phyloP scores from a whole-genome alignment of 2,888 invertebrate genomes.

The Chrysotoxum bicinctum region DNA sequence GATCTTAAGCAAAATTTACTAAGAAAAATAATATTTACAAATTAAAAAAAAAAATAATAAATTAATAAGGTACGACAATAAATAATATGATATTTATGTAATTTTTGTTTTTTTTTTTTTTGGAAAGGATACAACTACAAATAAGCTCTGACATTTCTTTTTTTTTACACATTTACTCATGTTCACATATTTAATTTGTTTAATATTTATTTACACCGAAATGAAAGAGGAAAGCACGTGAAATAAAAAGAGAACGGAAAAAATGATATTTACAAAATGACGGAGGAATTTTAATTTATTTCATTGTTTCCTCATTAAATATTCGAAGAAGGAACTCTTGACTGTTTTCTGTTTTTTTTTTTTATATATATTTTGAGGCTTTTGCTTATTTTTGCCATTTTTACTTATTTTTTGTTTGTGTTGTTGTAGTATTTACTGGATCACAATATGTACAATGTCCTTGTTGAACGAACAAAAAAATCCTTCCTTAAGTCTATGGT shows the following conservation, averaged over 20 bases:
- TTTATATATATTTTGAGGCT: slow-evolving; percentile 28
- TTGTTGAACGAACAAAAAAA: slow-evolving; percentile 16
- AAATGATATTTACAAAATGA: slow-evolving; percentile 54
- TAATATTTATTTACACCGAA: slow-evolving; percentile 39
- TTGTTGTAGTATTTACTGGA: slow-evolving; percentile 40
- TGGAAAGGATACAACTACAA: slow-evolving; percentile 15
- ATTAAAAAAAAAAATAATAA: slow-evolving; percentile 32
- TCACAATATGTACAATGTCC: slow-evolving; percentile 56
- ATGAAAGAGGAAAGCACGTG: slow-evolving; percentile 13
- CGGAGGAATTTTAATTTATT: slow-evolving; percentile 33
- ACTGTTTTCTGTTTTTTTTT: slow-evolving; percentile 22
- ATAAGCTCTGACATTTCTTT: background rate
- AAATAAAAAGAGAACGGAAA: background rate
- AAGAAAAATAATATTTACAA: slow-evolving; percentile 27
- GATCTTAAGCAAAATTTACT: slow-evolving; percentile 6
- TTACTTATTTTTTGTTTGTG: slow-evolving; percentile 1
- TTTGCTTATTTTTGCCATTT: slow-evolving; percentile 14
- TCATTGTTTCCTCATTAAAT: slow-evolving; percentile 36
- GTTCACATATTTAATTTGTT: background rate
- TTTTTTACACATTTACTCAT: background rate
- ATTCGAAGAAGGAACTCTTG: slow-evolving; percentile 68
- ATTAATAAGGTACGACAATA: slow-evolving; percentile 48
- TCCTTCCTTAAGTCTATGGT: slow-evolving; percentile 46
- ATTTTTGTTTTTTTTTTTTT: background rate
- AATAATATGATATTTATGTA: background rate